Conservation (phyloP, 2,113 vertebrate genomes). For the Atherinomorus stipes region DNA sequence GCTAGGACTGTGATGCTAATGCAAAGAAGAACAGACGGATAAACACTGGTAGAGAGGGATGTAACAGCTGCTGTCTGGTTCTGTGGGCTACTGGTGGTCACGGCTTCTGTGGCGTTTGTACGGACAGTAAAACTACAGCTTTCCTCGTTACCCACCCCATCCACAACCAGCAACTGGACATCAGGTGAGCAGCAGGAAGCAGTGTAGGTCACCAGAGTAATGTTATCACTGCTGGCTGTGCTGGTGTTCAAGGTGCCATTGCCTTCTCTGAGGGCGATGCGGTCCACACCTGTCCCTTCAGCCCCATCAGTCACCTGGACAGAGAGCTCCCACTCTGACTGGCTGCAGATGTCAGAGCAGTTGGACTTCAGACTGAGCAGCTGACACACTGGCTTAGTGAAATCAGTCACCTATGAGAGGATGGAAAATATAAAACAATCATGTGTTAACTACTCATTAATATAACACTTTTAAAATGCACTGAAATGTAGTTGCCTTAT, state of each 20-base stretch:
- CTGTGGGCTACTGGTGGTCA: neutral
- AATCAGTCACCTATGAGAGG: slow-evolving; percentile 68
- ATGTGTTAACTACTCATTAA: neutral
- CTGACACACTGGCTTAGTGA: slow-evolving; percentile 62
- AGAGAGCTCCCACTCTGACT: slow-evolving; percentile 53
- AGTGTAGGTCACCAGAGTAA: slow-evolving; percentile 61
- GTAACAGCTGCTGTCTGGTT: too few relatives aligned
- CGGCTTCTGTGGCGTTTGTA: neutral
- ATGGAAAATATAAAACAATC: neutral
- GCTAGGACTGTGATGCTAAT: slow-evolving; percentile 7
- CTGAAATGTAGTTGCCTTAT: too few relatives aligned
- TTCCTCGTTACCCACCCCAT: slow-evolving; percentile 70
- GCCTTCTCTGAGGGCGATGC: slow-evolving; percentile 57
- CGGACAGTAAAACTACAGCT: slow-evolving; percentile 10
- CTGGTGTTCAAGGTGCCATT: slow-evolving; percentile 67
- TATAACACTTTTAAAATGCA: neutral
- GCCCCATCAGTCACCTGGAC: slow-evolving; percentile 57
- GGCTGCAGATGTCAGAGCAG: slow-evolving; percentile 62
- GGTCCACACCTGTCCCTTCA: slow-evolving; percentile 54
- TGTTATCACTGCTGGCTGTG: slow-evolving; percentile 5
- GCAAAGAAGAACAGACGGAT: slow-evolving; percentile 20
- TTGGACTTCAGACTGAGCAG: slow-evolving; percentile 33
- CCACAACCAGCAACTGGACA: slow-evolving; percentile 62
- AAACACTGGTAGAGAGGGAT: neutral
- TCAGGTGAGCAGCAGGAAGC: slow-evolving; percentile 66